Conservation (phyloP, 2,888 invertebrate species). For the Entomobrya multifasciata region DNA sequence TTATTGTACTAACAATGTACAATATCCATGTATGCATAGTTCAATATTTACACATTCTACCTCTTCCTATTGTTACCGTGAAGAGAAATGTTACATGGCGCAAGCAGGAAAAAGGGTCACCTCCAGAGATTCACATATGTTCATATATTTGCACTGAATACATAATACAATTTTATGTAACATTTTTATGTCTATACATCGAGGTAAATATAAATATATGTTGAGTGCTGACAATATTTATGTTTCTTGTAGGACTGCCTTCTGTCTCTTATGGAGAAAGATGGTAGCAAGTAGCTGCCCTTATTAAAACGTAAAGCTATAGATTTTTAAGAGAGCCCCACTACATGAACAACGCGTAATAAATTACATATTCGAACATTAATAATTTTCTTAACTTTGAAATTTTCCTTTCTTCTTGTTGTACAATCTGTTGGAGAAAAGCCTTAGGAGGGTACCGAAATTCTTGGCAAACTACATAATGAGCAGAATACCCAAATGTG, state of each 20-base stretch:
- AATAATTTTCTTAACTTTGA: slow-evolving; percentile 12
- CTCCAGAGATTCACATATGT: neutral
- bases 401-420: neutral
- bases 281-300: neutral
- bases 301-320: slow-evolving; percentile 30
- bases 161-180: neutral
- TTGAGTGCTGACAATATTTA: neutral
- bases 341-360: slow-evolving; percentile 19
- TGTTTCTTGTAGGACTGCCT: neutral
- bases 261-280: neutral
- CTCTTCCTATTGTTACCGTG: neutral
- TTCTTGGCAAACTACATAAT: neutral
- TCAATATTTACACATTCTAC: slow-evolving; percentile 29
- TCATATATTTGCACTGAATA: neutral
- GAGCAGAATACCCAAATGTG: neutral
- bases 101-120: neutral
- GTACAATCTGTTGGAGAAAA: slow-evolving; percentile 7
- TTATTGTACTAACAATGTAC: slow-evolving; percentile 19
- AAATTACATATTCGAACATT: slow-evolving; percentile 58
- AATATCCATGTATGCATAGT: neutral
- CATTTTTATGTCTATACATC: neutral
- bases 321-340: slow-evolving; percentile 24
- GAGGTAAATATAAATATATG: neutral
- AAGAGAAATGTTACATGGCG: neutral
- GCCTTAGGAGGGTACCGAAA: neutral